Percentiles rank a stretch among this genome's conserved stretches.
Evolutionary conservation across 2,113 vertebrate genomes (phyloP).

Genomic region (Antigone vipio): DNA sequence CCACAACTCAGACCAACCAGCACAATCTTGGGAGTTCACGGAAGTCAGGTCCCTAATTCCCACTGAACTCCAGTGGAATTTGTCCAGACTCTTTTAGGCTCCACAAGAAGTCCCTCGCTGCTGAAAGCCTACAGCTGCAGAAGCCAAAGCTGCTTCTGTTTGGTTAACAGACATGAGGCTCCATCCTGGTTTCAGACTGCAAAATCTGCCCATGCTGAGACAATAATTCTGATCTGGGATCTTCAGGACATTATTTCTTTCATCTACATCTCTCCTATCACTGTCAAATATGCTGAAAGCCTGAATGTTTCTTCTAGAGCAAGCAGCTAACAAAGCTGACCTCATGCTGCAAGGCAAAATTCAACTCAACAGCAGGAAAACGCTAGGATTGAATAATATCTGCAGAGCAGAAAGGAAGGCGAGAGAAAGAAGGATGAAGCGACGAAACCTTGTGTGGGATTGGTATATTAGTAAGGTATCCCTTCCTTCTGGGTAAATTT

Average conservation of each 20-base stretch:
- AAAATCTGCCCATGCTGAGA: neutral
- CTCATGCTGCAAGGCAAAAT: neutral
- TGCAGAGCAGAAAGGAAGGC: neutral
- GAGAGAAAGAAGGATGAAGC: neutral
- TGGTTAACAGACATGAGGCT: neutral
- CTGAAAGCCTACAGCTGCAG: neutral
- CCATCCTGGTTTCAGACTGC: neutral
- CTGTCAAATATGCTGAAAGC: neutral
- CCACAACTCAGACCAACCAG: neutral
- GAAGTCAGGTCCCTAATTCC: neutral
- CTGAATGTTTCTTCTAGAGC: neutral
- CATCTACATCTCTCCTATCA: neutral
- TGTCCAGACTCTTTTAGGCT: neutral
- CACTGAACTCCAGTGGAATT: neutral
- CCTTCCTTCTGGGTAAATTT: neutral
- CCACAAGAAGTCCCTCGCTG: neutral
- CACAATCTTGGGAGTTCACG: accelerated
- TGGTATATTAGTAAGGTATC: accelerated
- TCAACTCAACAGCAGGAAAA: neutral
- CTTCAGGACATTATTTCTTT: neutral
- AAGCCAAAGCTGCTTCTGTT: neutral
- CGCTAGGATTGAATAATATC: accelerated
- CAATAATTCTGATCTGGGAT: neutral
- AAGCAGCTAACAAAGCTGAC: neutral
- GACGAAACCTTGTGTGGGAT: accelerated